These are phyloP conservation scores for Polydrusus cervinus DNA, from an alignment of 2,888 invertebrate genomes.

Conservation along the genomic window DNA sequence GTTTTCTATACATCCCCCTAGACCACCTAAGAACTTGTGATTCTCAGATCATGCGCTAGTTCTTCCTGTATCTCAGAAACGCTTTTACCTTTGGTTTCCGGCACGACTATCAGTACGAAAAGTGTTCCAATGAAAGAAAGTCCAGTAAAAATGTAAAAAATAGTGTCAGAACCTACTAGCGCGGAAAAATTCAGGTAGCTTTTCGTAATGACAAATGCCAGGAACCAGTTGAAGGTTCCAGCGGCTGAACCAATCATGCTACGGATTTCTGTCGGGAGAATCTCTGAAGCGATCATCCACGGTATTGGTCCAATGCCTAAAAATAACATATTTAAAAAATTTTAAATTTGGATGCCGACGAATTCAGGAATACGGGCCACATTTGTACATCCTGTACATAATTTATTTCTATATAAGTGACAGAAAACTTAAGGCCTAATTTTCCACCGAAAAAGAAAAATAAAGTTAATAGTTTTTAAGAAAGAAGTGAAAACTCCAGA, in stretches of 20 bases:
- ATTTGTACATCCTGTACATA: too few species aligned
- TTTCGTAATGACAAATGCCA: constrained; percentile 87
- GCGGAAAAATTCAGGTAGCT: constrained; percentile 77
- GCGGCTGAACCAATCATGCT: constrained; percentile 85
- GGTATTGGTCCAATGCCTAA: constrained; percentile 91
- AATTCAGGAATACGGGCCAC: too few species aligned
- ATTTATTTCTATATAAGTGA: too few species aligned
- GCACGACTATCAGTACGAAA: constrained; percentile 72
- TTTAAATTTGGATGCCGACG: too few species aligned
- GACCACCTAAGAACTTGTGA: too few species aligned
- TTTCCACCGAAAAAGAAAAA: too few species aligned
- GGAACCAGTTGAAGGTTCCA: constrained; percentile 87
- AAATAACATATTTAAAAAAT: neutral
- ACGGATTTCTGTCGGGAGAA: constrained; percentile 87
- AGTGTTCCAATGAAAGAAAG: constrained; percentile 78
- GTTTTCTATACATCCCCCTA: too few species aligned
- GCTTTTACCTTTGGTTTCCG: constrained; percentile 68
- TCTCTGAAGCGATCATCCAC: constrained; percentile 89
- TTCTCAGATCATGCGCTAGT: constrained; percentile 39
- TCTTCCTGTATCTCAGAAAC: constrained; percentile 64
- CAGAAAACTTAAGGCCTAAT: too few species aligned
- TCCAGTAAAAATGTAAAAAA: constrained; percentile 84
- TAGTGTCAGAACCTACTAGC: constrained; percentile 76
- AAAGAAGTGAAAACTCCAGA: too few species aligned
- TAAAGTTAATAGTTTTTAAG: too few species aligned